Percentiles rank a stretch among this genome's conserved stretches.
Conservation (phyloP, 2,113 vertebrate genomes). For the Psittacula cyanocephala region DNA sequence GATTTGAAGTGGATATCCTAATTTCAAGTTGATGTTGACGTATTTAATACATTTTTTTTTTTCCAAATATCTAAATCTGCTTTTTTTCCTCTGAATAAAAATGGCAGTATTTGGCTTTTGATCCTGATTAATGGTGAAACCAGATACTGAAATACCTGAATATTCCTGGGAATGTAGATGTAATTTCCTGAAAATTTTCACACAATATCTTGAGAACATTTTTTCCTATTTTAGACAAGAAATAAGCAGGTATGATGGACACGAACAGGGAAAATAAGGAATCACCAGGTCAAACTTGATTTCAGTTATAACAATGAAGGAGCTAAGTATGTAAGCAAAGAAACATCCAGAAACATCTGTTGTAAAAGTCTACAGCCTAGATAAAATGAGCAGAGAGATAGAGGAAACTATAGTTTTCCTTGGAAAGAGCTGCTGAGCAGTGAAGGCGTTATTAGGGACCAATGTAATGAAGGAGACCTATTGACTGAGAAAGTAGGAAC, state of each 20-base stretch:
- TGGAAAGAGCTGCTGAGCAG: neutral
- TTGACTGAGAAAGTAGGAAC: neutral
- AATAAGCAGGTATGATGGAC: neutral
- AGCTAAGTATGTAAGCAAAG: neutral
- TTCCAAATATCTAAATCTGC: neutral
- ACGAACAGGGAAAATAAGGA: neutral
- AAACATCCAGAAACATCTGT: neutral
- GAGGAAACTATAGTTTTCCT: neutral
- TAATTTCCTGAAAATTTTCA: neutral
- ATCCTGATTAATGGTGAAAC: neutral
- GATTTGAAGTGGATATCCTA: neutral
- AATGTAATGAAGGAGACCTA: neutral
- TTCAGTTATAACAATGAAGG: neutral
- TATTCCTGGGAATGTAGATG: neutral
- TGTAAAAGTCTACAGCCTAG: neutral
- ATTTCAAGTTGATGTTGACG: neutral
- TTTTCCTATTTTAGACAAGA: neutral
- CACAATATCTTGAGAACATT: neutral
- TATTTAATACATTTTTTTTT: neutral
- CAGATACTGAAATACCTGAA: neutral
- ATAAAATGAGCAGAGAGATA: neutral
- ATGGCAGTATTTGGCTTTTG: neutral
- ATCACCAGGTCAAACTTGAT: neutral
- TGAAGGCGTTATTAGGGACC: neutral
- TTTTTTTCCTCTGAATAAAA: accelerated